These are phyloP conservation scores for Acanthurus lineatus DNA, from an alignment of 2,797 vertebrate species.

Conservation along the genomic window DNA sequence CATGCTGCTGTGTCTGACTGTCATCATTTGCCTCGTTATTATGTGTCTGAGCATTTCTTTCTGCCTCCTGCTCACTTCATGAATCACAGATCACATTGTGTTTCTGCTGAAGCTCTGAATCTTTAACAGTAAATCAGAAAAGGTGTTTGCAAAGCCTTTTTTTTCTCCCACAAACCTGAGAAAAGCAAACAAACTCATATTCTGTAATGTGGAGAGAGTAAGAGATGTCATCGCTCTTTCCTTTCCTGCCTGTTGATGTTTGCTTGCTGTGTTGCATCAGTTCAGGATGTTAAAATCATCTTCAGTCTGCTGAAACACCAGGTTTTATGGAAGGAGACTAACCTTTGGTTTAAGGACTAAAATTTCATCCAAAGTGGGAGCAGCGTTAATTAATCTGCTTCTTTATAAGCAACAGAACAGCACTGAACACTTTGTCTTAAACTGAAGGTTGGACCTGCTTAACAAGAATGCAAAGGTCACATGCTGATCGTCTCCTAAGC, in stretches of 20 bases:
- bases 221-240: neutral
- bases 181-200: neutral
- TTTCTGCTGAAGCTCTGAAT: neutral
- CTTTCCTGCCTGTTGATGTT: neutral
- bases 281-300: neutral
- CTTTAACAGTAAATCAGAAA: neutral
- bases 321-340: neutral
- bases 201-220: neutral
- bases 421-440: neutral
- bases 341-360: neutral
- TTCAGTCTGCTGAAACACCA: neutral
- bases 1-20: neutral
- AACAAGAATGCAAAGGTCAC: neutral
- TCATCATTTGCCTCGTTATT: neutral
- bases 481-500: too few species aligned
- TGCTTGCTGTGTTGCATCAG: neutral
- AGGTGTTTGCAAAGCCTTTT: neutral
- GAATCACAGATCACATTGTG: neutral
- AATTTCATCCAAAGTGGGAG: neutral
- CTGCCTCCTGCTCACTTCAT: neutral
- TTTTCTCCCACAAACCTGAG: neutral
- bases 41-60: too few species aligned
- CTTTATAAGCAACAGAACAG: neutral
- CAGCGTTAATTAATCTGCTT: neutral
- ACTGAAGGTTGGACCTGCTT: neutral